Base-by-base conservation (phyloP, 2,797 vertebrate species). In the Sebastes alutus region DNA sequence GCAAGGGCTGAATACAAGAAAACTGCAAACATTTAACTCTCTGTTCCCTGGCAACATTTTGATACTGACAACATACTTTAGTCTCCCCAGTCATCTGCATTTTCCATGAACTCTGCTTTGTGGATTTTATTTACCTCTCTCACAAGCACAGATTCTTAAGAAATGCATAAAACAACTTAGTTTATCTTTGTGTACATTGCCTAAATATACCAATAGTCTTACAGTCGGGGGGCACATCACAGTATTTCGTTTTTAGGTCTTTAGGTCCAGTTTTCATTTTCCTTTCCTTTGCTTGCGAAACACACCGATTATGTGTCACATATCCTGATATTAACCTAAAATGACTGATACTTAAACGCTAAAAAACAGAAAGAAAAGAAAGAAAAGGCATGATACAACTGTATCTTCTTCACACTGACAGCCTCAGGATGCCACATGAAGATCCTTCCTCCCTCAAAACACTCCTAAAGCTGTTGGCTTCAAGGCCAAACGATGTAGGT, bases 11-110 rank as follows among this genome's bases (percentile, higher is more conserved):
- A 65, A 49, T 62, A 46, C 54, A 66, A 62, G 32, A 69, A 73
- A 84, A 73, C 59, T 64, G 69, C 81, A 84, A 63, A 75, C 35
- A 56, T 75, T 81, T 75, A 84, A 90, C 80, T 33, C 55, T 70
- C 23, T 32, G 27, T 65, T 74, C 25, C 25, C 32, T 29, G 79
- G 60, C 1, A 77, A 70, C 22, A 52, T 70, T 63, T 75, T 49
- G 20, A 79, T n/a, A 12, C 27, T 11, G 16, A 27, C 7, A 18
- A 20, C 5, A 23, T 3, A 60, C 59, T 55, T 22, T 14, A 49
- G 10, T 18, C 7, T n/a, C 56, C 6, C 11, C 46, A 2, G 10
- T 72, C 5, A 27, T 62, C 7, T 16, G 6, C 12, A 4, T 75
- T 64, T 23, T 13, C 55, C 38, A 33, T 38, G 18, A 74, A 56